phyloP scores from a whole-genome alignment of 2,113 vertebrate species.

The Tachuris rubrigastra region DNA sequence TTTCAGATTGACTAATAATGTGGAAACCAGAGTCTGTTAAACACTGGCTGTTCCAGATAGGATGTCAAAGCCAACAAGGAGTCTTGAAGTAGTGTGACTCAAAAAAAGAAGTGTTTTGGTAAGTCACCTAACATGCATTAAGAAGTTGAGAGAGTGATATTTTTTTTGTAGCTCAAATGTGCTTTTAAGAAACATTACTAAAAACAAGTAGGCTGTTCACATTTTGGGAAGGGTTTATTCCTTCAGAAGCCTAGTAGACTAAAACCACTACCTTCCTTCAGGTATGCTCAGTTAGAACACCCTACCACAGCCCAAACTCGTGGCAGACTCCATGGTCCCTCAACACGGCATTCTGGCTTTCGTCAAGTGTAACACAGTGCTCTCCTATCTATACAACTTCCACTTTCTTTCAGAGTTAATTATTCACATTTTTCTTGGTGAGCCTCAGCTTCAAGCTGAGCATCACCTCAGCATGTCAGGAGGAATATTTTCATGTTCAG shows the following conservation, averaged over 20 bases:
- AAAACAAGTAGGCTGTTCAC: not conserved
- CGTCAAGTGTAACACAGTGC: not conserved
- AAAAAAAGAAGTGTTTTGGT: not conserved
- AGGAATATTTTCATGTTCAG: not conserved
- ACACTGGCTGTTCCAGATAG: not conserved
- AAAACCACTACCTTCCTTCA: not conserved
- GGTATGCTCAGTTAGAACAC: not conserved
- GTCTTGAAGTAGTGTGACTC: not conserved
- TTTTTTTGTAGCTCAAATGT: not conserved
- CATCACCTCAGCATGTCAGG: not conserved
- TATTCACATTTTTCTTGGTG: not conserved
- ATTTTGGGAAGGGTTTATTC: not conserved
- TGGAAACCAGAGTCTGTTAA: not conserved
- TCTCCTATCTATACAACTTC: not conserved
- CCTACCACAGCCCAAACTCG: not conserved
- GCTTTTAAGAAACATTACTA: not conserved
- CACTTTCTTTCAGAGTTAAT: not conserved
- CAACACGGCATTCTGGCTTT: not conserved
- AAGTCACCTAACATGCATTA: not conserved
- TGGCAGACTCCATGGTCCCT: not conserved
- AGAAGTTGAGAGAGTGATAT: not conserved
- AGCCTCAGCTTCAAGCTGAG: not conserved
- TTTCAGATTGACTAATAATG: not conserved
- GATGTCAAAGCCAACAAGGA: not conserved
- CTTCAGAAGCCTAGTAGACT: not conserved